phyloP scores from a whole-genome alignment of 1,140 invertebrate species.

The Ceratosolen solmsi region DNA sequence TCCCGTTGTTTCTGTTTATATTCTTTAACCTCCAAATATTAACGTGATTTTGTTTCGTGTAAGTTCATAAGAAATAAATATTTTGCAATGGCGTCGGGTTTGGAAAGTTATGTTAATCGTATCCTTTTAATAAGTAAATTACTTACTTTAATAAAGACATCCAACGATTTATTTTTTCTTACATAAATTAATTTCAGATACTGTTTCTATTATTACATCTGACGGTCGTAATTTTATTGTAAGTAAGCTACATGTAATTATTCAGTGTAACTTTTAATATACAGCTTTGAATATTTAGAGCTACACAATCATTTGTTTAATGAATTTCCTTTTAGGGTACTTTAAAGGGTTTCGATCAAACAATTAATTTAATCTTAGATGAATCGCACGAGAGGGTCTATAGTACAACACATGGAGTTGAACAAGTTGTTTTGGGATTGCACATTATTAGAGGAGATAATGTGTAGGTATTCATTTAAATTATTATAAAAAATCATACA shows the following conservation, averaged over 20 bases:
- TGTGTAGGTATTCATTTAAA: conserved; percentile 79
- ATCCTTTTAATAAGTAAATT: conserved; percentile 74
- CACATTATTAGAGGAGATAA: conserved; percentile 99
- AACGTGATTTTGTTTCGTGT: not conserved
- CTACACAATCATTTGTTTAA: conserved; percentile 37
- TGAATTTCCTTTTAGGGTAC: conserved; percentile 79
- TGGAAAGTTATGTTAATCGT: conserved; percentile 91
- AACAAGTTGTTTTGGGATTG: conserved; percentile 95
- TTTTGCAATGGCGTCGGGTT: conserved; percentile 82
- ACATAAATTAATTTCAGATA: conserved; percentile 78
- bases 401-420: conserved; percentile 91
- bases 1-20: conserved; percentile 34
- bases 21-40: conserved; percentile 43
- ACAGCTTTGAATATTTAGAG: conserved; percentile 3
- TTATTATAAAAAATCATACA: not conserved
- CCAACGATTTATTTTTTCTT: conserved; percentile 56
- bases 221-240: conserved; percentile 97
- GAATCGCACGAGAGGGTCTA: conserved; percentile 98
- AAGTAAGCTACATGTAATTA: conserved; percentile 72
- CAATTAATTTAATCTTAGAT: conserved; percentile 97
- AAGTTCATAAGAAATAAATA: conserved; percentile 5
- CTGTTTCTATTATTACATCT: conserved; percentile 94
- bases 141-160: conserved; percentile 40
- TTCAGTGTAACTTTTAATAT: not conserved
- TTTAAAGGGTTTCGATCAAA: conserved; percentile 96